Evolutionary conservation across 2,797 vertebrate genomes (phyloP).

Genomic region (Toxotes lorentzi): DNA sequence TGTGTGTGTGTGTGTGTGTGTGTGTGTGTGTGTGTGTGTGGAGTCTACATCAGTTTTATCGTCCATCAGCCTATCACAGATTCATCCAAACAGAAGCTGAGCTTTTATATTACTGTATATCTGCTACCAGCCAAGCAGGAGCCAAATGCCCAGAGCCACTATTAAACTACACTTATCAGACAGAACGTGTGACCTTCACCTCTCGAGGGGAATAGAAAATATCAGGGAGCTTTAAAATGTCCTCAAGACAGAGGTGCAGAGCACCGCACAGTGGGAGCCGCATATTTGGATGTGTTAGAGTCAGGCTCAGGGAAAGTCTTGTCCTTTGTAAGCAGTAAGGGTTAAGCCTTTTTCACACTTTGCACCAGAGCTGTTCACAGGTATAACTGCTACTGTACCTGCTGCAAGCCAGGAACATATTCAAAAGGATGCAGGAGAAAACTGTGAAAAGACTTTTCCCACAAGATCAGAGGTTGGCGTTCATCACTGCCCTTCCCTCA

Average conservation of each 20-base stretch:
- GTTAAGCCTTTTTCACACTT: slow-evolving; percentile 8
- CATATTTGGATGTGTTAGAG: background rate
- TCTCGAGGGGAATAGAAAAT: slow-evolving; percentile 30
- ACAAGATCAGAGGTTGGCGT: slow-evolving; percentile 37
- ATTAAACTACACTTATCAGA: slow-evolving; percentile 41
- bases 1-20: background rate
- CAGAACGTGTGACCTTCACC: slow-evolving; percentile 35
- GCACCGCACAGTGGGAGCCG: background rate
- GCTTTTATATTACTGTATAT: slow-evolving; percentile 55
- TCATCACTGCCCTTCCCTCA: slow-evolving; percentile 35
- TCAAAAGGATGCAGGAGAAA: slow-evolving; percentile 21
- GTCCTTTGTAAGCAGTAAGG: background rate
- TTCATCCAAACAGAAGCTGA: slow-evolving; percentile 28
- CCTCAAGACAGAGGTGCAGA: slow-evolving; percentile 5
- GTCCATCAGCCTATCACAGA: slow-evolving; percentile 23
- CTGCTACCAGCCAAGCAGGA: slow-evolving; percentile 20
- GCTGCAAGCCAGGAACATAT: slow-evolving; percentile 36
- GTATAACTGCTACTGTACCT: slow-evolving; percentile 1
- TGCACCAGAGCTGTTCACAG: background rate
- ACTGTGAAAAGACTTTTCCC: slow-evolving; percentile 40
- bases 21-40: no score
- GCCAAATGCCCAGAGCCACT: slow-evolving; percentile 22
- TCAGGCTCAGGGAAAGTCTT: background rate
- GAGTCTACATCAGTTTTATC: background rate
- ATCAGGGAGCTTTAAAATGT: slow-evolving; percentile 36